phyloP scores from a whole-genome alignment of 2,888 invertebrate genomes.

The Stenotaenia linearis region DNA sequence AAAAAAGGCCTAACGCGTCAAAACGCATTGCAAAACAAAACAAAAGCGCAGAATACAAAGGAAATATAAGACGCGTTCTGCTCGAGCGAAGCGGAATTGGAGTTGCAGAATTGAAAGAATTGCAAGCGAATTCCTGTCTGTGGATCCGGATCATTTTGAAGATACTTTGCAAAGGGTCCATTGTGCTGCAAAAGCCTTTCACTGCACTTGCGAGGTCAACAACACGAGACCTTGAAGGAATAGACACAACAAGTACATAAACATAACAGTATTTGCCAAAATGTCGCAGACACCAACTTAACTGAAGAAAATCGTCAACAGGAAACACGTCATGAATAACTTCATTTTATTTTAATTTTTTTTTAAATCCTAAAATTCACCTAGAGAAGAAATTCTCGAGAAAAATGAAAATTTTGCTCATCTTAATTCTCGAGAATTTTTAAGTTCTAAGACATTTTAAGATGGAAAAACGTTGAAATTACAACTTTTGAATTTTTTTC shows the following conservation, averaged over 20 bases:
- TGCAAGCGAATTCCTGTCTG: background rate
- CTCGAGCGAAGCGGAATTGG: no score
- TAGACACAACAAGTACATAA: conserved; percentile 6
- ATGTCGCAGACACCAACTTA: background rate
- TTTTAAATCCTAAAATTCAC: no score
- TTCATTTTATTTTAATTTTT: no score
- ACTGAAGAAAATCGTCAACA: background rate
- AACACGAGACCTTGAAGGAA: background rate
- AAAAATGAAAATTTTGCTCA: no score
- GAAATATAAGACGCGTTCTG: background rate
- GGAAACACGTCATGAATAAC: background rate
- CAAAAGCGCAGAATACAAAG: background rate
- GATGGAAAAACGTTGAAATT: no score
- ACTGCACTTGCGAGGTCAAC: background rate
- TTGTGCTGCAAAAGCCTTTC: background rate
- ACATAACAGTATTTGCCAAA: background rate
- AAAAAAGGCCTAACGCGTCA: no score
- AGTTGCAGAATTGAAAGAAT: background rate
- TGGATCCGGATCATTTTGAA: background rate
- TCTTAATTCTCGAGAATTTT: no score
- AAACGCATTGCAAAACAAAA: no score
- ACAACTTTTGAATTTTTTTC: no score
- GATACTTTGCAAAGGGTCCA: background rate
- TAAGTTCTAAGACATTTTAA: no score
- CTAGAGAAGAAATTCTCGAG: no score